Percentiles rank a stretch among this genome's conserved stretches.
phyloP scores from a whole-genome alignment of 2,888 invertebrate species.

The Serripes groenlandicus region DNA sequence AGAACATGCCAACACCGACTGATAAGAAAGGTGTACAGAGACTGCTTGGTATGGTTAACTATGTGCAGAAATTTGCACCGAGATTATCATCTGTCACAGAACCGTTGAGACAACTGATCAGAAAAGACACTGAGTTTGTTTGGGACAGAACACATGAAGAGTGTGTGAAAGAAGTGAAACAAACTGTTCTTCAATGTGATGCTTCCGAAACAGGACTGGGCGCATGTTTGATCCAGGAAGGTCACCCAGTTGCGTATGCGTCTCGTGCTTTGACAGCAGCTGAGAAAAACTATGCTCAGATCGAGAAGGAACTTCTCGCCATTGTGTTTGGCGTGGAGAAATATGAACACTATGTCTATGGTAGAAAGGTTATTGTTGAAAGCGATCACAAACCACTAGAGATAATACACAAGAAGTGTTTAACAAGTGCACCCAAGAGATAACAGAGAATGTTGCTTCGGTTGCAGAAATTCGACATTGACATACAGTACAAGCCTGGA shows the following conservation, averaged over 20 bases:
- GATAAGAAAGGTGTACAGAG: constrained; percentile 20
- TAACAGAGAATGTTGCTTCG: constrained; percentile 70
- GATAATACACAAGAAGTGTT: too few relatives aligned
- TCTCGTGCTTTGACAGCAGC: constrained; percentile 58
- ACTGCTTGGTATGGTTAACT: constrained; percentile 39
- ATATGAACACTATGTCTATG: constrained; percentile 65
- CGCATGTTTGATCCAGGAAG: constrained; percentile 60
- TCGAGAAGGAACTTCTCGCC: constrained; percentile 69
- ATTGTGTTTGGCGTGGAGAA: constrained; percentile 59
- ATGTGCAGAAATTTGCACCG: constrained; percentile 36
- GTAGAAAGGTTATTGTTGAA: constrained; percentile 43
- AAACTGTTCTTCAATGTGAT: constrained; percentile 19
- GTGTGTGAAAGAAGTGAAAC: constrained; percentile 18
- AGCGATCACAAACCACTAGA: too few relatives aligned
- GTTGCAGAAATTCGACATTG: constrained; percentile 60
- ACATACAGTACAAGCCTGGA: constrained; percentile 49
- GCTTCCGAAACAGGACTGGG: constrained; percentile 55
- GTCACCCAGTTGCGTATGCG: constrained; percentile 62
- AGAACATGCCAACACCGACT: constrained; percentile 20
- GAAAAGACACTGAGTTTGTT: constrained; percentile 28
- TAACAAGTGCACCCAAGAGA: constrained; percentile 49
- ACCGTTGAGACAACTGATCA: constrained; percentile 38
- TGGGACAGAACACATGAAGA: constrained; percentile 38
- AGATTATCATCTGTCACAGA: constrained; percentile 29
- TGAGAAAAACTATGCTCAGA: constrained; percentile 67